A percentile compares a stretch with the other conserved stretches of the same genome.
phyloP scores from a whole-genome alignment of 2,888 invertebrate genomes.

The Platycnemis pennipes region DNA sequence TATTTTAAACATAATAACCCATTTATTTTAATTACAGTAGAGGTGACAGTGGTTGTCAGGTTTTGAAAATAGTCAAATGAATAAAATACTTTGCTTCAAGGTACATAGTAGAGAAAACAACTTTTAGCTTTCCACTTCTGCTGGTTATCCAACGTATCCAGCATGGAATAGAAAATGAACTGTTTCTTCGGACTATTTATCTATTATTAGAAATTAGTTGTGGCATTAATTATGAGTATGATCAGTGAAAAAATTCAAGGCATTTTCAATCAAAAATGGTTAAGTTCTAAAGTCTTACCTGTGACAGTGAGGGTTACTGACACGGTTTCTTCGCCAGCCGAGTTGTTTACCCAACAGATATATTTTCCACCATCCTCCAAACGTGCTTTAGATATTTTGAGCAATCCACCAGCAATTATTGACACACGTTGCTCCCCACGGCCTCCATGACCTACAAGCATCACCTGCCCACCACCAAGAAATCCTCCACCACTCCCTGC shows the following conservation, averaged over 20 bases:
- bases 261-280: slow-evolving; percentile 73
- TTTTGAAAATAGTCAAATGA: no score
- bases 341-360: slow-evolving; percentile 94
- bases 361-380: slow-evolving; percentile 92
- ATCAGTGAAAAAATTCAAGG: slow-evolving; percentile 65
- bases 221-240: no score
- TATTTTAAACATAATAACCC: no score
- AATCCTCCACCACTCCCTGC: slow-evolving; percentile 46
- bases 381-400: slow-evolving; percentile 84
- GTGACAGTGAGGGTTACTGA: slow-evolving; percentile 89
- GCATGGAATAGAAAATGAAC: no score
- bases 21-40: no score
- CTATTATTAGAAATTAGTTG: no score
- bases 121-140: no score
- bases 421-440: slow-evolving; percentile 80
- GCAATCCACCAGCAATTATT: slow-evolving; percentile 84
- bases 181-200: no score
- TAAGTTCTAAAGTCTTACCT: slow-evolving; percentile 79
- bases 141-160: no score
- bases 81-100: no score
- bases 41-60: no score
- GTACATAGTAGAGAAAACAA: no score
- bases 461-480: slow-evolving; percentile 59
- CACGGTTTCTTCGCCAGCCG: slow-evolving; percentile 90
- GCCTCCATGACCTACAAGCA: slow-evolving; percentile 56